A percentile compares a stretch with the other conserved stretches of the same genome.
Conservation (phyloP, 2,113 vertebrate species). For the Tragulus kanchil region DNA sequence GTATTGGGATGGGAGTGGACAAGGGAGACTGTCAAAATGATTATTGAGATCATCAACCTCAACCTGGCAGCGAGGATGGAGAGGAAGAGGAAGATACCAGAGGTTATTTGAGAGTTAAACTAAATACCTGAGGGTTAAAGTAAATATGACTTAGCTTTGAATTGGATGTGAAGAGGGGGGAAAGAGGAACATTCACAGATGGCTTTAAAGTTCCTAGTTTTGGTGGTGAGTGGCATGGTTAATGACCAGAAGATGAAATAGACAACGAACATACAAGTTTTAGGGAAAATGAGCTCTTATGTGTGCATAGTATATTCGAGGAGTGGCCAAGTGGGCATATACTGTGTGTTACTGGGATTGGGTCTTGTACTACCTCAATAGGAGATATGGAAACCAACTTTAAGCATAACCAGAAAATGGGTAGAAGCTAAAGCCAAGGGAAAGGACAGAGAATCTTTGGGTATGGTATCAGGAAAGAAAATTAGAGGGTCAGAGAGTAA, state of each 20-base stretch:
- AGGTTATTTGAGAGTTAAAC: background rate
- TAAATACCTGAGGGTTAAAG: no score
- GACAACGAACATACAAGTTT: background rate
- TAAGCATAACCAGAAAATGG: background rate
- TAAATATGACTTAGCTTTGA: background rate
- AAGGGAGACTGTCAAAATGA: background rate
- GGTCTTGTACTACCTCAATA: accelerated
- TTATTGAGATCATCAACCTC: accelerated
- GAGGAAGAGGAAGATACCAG: background rate
- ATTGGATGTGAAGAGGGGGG: no score
- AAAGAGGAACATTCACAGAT: background rate
- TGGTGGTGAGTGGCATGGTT: background rate
- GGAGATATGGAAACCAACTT: background rate
- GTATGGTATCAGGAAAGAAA: background rate
- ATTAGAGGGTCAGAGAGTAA: background rate
- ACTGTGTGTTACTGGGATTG: accelerated
- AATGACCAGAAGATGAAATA: background rate
- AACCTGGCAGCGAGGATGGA: no score
- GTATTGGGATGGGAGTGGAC: accelerated
- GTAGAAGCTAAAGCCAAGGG: background rate
- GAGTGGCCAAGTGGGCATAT: no score
- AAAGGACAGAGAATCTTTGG: background rate
- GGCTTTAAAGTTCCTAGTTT: background rate
- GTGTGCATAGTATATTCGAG: background rate
- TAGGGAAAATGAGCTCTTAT: background rate